These are phyloP conservation scores for Thera britannica DNA, from an alignment of 2,888 invertebrate species.

Conservation along the genomic window DNA sequence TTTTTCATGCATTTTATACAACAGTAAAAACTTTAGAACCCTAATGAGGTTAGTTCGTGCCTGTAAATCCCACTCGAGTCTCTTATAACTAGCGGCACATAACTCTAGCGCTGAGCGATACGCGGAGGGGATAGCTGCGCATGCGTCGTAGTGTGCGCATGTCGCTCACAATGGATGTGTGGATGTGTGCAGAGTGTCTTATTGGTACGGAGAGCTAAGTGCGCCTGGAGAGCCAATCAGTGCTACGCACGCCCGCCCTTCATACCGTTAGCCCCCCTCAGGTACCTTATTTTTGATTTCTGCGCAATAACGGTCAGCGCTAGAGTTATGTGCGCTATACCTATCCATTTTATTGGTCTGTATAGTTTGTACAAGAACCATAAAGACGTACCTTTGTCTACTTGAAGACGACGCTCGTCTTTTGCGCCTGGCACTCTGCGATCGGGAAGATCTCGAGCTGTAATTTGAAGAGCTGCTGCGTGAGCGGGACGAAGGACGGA, in stretches of 20 bases:
- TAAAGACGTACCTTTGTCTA: conserved; percentile 70
- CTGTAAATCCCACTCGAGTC: background rate
- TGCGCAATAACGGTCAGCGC: no score
- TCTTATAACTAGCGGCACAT: background rate
- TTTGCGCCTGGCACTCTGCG: conserved; percentile 73
- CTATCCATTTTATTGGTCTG: conserved; percentile 25
- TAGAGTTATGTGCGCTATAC: no score
- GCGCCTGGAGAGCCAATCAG: no score
- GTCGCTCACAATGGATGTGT: no score
- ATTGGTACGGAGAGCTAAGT: no score
- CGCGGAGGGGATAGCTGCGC: no score
- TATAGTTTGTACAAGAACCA: background rate
- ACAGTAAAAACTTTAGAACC: background rate
- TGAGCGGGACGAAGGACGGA: conserved; percentile 67
- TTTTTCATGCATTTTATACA: background rate
- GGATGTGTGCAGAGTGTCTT: no score
- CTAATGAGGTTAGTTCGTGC: background rate
- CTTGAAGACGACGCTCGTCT: conserved; percentile 76
- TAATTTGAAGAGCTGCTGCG: conserved; percentile 84
- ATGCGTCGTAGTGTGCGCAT: no score
- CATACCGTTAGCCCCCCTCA: no score
- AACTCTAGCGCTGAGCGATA: no score
- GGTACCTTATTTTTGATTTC: no score
- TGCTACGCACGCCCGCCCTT: no score
- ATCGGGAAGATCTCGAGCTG: conserved; percentile 81